A percentile compares a stretch with the other conserved stretches of the same genome.
phyloP scores from a whole-genome alignment of 2,888 invertebrate genomes.

The Chymomyza fuscimana region DNA sequence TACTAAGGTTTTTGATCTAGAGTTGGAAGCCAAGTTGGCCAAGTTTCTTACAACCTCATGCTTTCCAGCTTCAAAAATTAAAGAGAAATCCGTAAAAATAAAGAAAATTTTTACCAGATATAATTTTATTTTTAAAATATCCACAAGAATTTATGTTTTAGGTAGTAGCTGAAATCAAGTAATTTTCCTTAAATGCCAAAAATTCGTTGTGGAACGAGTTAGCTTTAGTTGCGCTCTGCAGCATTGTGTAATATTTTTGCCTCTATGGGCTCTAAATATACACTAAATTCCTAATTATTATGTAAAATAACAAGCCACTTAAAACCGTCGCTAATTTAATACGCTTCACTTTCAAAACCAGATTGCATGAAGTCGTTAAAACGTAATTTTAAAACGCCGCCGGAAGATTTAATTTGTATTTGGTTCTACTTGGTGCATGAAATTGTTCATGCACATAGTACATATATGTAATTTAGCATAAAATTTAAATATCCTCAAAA shows the following conservation, averaged over 20 bases:
- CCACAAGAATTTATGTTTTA: no score
- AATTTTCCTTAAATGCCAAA: no score
- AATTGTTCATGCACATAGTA: conserved; percentile 42
- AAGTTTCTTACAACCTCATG: no score
- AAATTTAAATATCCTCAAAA: conserved; percentile 61
- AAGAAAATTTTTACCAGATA: no score
- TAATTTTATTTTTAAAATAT: no score
- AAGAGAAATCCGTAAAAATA: no score
- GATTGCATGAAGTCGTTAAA: not conserved
- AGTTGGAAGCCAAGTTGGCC: no score
- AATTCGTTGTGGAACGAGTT: not conserved
- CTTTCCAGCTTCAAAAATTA: no score
- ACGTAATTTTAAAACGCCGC: not conserved
- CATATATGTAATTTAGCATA: conserved; percentile 66
- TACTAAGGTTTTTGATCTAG: no score
- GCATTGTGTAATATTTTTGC: not conserved
- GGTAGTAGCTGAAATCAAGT: no score
- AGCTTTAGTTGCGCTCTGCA: not conserved
- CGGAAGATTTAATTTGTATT: conserved; percentile 1
- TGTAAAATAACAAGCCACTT: conserved; percentile 3
- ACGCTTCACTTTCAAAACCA: conserved; percentile 18
- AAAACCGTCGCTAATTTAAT: conserved; percentile 50
- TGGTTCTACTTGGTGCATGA: conserved; percentile 37
- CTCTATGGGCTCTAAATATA: not conserved
- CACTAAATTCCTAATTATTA: not conserved